These are phyloP conservation scores for Frieseomelitta varia DNA, from an alignment of 1,140 invertebrate species.

Conservation along the genomic window DNA sequence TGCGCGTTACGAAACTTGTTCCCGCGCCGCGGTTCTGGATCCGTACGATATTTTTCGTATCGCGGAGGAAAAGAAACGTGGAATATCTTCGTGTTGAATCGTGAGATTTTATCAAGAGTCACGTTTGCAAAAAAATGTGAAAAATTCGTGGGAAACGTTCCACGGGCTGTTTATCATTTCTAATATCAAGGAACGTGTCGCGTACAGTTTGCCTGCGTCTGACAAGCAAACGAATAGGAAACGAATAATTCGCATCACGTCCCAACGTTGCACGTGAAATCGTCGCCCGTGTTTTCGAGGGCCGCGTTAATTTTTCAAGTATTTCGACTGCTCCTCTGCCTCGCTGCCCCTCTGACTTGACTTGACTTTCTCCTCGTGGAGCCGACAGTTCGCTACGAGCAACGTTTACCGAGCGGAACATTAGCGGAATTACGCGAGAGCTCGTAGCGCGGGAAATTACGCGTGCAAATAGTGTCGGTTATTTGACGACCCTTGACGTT, in stretches of 20 bases:
- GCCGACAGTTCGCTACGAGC: slow-evolving; percentile 2
- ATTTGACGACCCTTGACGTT: slow-evolving; percentile 48
- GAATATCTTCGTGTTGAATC: too few relatives aligned
- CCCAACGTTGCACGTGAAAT: background rate
- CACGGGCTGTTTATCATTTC: background rate
- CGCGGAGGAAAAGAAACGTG: too few relatives aligned
- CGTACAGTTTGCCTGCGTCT: background rate
- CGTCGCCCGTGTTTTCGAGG: background rate
- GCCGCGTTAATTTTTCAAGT: slow-evolving; percentile 1
- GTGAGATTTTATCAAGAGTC: too few relatives aligned
- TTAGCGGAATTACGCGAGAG: slow-evolving; percentile 40
- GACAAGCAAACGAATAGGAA: slow-evolving; percentile 17
- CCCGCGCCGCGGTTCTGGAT: too few relatives aligned
- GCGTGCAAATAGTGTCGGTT: slow-evolving; percentile 47
- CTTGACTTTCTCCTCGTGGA: background rate
- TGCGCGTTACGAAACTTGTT: background rate
- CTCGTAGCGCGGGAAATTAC: slow-evolving; percentile 57
- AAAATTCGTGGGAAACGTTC: background rate
- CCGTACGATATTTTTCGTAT: background rate
- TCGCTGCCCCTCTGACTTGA: slow-evolving; percentile 14
- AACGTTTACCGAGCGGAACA: slow-evolving; percentile 16
- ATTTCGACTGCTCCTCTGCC: background rate
- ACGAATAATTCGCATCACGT: slow-evolving; percentile 23
- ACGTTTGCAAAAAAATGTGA: background rate
- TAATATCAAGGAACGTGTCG: background rate